Percentiles rank a stretch among this genome's conserved stretches.
Conservation (phyloP, 2,888 invertebrate genomes). For the Clepsis dumicolana region DNA sequence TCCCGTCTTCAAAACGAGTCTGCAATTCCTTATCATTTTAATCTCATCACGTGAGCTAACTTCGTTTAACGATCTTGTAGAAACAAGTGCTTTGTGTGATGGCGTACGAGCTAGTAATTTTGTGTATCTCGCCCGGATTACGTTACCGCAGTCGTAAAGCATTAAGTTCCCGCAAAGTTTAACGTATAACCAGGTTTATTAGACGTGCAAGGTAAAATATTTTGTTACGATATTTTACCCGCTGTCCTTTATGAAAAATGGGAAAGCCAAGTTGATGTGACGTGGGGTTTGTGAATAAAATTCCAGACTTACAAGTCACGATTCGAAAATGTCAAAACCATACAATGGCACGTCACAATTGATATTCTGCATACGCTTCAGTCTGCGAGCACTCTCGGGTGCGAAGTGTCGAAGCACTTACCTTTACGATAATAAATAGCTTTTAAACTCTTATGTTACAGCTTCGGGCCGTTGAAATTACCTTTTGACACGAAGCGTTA, state of each 20-base stretch:
- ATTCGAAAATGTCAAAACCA: constrained; percentile 27
- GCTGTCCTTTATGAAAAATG: constrained; percentile 14
- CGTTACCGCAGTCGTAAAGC: constrained; percentile 30
- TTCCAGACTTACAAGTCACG: constrained; percentile 14
- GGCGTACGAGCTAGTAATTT: constrained; percentile 36
- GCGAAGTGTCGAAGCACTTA: constrained; percentile 34
- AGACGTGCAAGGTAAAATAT: constrained; percentile 12
- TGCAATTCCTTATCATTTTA: constrained; percentile 38
- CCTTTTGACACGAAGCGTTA: constrained; percentile 15
- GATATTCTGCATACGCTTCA: constrained; percentile 39
- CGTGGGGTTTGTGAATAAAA: constrained; percentile 12
- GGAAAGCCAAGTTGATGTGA: constrained; percentile 10
- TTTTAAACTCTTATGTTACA: constrained; percentile 36
- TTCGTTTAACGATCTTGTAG: constrained; percentile 38
- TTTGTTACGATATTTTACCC: constrained; percentile 14
- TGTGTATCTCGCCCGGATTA: constrained; percentile 46
- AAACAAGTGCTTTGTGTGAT: constrained; percentile 35
- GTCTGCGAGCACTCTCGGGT: constrained; percentile 25
- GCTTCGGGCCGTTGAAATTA: constrained; percentile 15
- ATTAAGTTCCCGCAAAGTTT: constrained; percentile 18
- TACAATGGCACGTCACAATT: constrained; percentile 38
- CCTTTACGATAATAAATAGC: constrained; percentile 40
- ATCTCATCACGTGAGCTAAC: constrained; percentile 36
- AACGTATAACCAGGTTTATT: constrained; percentile 9
- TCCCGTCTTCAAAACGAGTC: constrained; percentile 44